Evolutionary conservation across 1,140 invertebrate genomes (phyloP).

Genomic region (Leptinotarsa lineolata): DNA sequence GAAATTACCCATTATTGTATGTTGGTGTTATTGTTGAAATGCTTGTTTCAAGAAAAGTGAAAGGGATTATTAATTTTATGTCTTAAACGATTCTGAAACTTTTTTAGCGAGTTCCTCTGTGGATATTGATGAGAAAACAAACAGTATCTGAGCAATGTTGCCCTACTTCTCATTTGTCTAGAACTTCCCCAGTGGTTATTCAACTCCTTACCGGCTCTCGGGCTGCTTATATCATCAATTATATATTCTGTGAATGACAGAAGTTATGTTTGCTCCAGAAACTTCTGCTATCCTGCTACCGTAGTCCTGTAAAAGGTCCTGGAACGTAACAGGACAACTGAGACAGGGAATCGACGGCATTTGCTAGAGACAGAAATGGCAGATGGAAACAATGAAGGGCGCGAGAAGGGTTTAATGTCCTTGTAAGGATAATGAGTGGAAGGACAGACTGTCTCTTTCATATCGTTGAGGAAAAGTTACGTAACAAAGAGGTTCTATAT

Average conservation of each 20-base stretch:
- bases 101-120: neutral
- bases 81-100: too few species aligned
- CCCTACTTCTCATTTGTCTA: neutral
- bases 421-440: too few species aligned
- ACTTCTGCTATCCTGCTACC: constrained; percentile 27
- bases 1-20: too few species aligned
- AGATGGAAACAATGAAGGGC: neutral
- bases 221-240: neutral
- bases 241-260: neutral
- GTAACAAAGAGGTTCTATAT: too few species aligned
- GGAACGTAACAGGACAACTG: constrained; percentile 22
- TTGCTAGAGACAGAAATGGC: neutral
- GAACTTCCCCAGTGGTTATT: neutral
- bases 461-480: too few species aligned
- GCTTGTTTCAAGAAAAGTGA: too few species aligned
- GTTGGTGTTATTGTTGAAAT: too few species aligned
- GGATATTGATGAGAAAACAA: neutral
- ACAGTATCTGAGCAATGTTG: neutral
- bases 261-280: neutral
- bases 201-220: neutral
- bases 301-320: constrained; percentile 28
- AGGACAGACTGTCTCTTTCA: too few species aligned
- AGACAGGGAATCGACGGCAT: neutral
- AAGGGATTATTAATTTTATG: too few species aligned
- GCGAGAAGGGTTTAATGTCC: neutral